Percentiles rank a stretch among this genome's conserved stretches.
Evolutionary conservation across 92 coral and sea anemone genomes (phyloP).

Genomic region (Zoanthus gigantus): DNA sequence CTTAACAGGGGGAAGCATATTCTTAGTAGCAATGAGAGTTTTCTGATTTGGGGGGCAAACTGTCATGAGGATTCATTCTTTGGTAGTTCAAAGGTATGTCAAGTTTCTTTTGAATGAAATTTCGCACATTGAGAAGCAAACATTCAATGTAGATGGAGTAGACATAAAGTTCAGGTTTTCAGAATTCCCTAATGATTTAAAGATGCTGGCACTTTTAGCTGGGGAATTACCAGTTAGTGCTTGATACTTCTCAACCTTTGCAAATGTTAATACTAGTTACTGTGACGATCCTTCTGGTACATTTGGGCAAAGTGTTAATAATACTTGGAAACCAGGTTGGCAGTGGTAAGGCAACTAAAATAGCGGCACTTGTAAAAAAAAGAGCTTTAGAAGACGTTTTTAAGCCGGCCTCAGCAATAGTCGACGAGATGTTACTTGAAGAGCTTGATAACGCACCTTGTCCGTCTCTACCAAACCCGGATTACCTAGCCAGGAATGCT

Average conservation of each 20-base stretch:
- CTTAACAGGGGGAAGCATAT: conserved; percentile 60
- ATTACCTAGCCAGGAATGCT: no score
- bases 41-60: conserved; percentile 58
- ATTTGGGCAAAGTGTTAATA: conserved; percentile 39
- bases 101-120: conserved; percentile 13
- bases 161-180: conserved; percentile 41
- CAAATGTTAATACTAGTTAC: conserved; percentile 55
- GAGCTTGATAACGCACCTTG: no score
- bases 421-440: no score
- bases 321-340: conserved; percentile 59
- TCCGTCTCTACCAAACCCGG: no score
- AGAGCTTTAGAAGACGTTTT: no score
- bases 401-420: no score
- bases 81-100: background rate
- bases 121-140: conserved; percentile 52
- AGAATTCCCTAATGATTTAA: conserved; percentile 54
- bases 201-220: conserved; percentile 34
- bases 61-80: conserved; percentile 19
- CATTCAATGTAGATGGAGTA: conserved; percentile 30
- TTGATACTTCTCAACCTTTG: conserved; percentile 58
- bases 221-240: conserved; percentile 53
- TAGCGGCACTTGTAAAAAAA: no score
- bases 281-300: conserved; percentile 51
- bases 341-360: conserved; percentile 6
- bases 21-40: conserved; percentile 53